Evolutionary conservation across 2,888 invertebrate genomes (phyloP).

Genomic region (Yponomeuta malinellus): DNA sequence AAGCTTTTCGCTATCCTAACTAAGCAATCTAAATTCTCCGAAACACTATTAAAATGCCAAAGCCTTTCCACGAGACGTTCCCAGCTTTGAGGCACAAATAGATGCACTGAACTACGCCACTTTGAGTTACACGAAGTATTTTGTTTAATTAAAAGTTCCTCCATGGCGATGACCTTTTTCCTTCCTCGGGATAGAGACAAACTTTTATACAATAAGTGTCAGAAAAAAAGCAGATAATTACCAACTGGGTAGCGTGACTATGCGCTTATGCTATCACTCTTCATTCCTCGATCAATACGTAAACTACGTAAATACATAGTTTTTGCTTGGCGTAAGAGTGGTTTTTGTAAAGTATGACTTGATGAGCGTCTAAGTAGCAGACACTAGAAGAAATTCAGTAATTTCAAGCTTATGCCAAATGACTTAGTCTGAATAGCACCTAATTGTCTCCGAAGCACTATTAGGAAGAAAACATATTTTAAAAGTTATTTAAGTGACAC

Average conservation of each 20-base stretch:
- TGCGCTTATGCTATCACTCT: background rate
- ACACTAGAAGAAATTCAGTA: too few species aligned
- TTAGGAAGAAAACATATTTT: too few species aligned
- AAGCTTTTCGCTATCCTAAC: background rate
- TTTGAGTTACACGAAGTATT: conserved; percentile 12
- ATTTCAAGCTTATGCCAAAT: too few species aligned
- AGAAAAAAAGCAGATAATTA: background rate
- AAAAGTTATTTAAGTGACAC: too few species aligned
- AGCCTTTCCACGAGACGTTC: background rate
- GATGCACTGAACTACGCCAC: background rate
- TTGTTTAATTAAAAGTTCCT: conserved; percentile 9
- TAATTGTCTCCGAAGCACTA: too few species aligned
- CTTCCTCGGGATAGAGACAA: background rate
- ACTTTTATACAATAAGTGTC: conserved; percentile 2
- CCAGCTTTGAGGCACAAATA: background rate
- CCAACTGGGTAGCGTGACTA: background rate
- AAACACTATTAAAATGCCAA: conserved; percentile 1
- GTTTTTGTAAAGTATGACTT: too few species aligned
- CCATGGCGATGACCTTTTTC: conserved; percentile 1
- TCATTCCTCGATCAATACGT: too few species aligned
- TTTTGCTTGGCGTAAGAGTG: too few species aligned
- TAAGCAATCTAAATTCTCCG: background rate
- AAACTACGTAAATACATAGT: too few species aligned
- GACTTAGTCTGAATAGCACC: too few species aligned
- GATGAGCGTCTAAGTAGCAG: too few species aligned